A percentile compares a stretch with the other conserved stretches of the same genome.
These are phyloP conservation scores for Maniola hyperantus DNA, from an alignment of 2,888 invertebrate genomes.

Conservation along the genomic window DNA sequence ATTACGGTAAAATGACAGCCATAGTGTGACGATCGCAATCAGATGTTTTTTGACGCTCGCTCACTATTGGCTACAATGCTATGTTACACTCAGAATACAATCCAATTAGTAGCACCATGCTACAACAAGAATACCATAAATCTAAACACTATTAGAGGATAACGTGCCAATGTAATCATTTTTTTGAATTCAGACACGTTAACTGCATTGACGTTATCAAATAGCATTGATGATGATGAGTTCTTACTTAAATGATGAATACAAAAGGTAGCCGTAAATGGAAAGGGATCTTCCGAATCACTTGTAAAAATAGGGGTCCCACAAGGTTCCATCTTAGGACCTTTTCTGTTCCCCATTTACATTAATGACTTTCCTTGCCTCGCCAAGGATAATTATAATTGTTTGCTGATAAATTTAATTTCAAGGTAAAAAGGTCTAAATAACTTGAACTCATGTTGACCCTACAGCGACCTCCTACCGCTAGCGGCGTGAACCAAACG, in stretches of 20 bases:
- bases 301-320: background rate
- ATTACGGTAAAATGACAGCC: too few species aligned
- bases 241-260: background rate
- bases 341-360: background rate
- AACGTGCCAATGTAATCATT: too few species aligned
- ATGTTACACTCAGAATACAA: too few species aligned
- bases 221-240: background rate
- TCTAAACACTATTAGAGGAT: too few species aligned
- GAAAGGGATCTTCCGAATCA: background rate
- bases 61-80: too few species aligned
- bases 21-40: too few species aligned
- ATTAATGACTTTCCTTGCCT: background rate
- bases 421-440: background rate
- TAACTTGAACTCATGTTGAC: constrained; percentile 31
- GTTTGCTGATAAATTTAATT: background rate
- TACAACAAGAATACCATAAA: too few species aligned
- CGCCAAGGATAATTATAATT: background rate
- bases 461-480: constrained; percentile 59
- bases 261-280: background rate
- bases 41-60: too few species aligned
- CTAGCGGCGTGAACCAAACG: constrained; percentile 59
- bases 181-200: too few species aligned
- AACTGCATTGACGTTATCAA: background rate
- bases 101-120: too few species aligned
- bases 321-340: background rate